A percentile compares a stretch with the other conserved stretches of the same genome.
phyloP scores from a whole-genome alignment of 2,888 invertebrate genomes.

The Rhodophaea formosa region DNA sequence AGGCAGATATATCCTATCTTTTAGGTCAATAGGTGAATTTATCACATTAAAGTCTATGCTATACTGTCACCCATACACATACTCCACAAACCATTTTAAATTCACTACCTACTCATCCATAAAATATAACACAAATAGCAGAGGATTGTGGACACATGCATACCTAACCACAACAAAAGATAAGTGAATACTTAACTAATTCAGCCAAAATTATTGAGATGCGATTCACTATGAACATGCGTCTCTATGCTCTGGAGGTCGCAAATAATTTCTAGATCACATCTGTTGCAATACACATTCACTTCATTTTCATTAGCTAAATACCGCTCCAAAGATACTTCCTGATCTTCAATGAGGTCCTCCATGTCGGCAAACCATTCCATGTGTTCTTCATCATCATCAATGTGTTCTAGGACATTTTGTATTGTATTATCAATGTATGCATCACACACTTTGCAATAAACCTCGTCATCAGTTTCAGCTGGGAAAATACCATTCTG shows the following conservation, averaged over 20 bases:
- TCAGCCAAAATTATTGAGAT: slow-evolving; percentile 47
- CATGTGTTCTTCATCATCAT: slow-evolving; percentile 50
- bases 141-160: slow-evolving; percentile 3
- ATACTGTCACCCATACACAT: background rate
- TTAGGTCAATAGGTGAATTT: background rate
- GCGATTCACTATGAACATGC: slow-evolving; percentile 53
- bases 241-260: slow-evolving; percentile 42
- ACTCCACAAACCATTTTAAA: background rate
- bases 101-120: background rate
- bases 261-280: slow-evolving; percentile 48
- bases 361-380: slow-evolving; percentile 58
- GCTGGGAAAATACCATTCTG: slow-evolving; percentile 52
- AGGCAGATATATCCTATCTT: background rate
- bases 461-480: slow-evolving; percentile 47
- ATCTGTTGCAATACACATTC: slow-evolving; percentile 55
- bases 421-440: slow-evolving; percentile 48
- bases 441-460: slow-evolving; percentile 57
- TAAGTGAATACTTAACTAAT: slow-evolving; percentile 9
- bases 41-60: background rate
- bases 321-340: slow-evolving; percentile 46
- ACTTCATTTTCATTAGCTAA: slow-evolving; percentile 49
- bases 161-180: slow-evolving; percentile 11
- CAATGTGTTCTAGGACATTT: slow-evolving; percentile 49
- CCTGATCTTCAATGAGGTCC: slow-evolving; percentile 50
- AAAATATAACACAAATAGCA: background rate